phyloP scores from a whole-genome alignment of 2,888 invertebrate species.

The Microchrysa polita region DNA sequence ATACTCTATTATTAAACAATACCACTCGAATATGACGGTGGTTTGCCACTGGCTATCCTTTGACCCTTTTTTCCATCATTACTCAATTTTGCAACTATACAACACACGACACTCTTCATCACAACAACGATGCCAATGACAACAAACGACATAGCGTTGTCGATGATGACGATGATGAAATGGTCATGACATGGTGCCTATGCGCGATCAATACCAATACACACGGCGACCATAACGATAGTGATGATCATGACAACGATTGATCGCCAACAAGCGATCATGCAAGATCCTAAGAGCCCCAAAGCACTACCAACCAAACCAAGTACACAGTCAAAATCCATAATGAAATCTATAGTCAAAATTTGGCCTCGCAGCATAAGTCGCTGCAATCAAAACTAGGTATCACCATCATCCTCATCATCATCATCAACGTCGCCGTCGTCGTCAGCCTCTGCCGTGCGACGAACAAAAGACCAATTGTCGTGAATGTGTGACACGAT shows the following conservation, averaged over 20 bases:
- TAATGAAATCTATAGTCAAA: no score
- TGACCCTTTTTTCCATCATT: conserved; percentile 14
- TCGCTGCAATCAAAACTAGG: background rate
- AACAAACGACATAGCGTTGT: no score
- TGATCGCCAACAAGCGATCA: conserved; percentile 8
- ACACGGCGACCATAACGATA: background rate
- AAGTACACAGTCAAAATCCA: no score
- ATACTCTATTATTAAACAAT: no score
- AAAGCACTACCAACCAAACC: no score
- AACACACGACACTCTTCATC: background rate
- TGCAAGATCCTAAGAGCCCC: no score
- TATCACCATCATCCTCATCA: background rate
- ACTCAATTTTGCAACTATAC: conserved; percentile 5
- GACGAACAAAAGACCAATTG: conserved; percentile 22
- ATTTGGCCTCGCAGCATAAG: no score
- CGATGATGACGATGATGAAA: conserved; percentile 15
- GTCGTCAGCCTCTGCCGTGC: no score
- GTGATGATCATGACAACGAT: conserved; percentile 31
- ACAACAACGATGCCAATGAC: no score
- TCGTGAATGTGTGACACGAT: conserved; percentile 27
- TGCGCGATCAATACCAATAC: background rate
- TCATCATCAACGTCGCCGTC: no score
- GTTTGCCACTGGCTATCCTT: conserved; percentile 17
- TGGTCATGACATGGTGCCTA: conserved; percentile 34
- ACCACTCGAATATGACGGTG: no score